These are phyloP conservation scores for Atopsyche davidsoni DNA, from an alignment of 1,140 invertebrate species.

Conservation along the genomic window DNA sequence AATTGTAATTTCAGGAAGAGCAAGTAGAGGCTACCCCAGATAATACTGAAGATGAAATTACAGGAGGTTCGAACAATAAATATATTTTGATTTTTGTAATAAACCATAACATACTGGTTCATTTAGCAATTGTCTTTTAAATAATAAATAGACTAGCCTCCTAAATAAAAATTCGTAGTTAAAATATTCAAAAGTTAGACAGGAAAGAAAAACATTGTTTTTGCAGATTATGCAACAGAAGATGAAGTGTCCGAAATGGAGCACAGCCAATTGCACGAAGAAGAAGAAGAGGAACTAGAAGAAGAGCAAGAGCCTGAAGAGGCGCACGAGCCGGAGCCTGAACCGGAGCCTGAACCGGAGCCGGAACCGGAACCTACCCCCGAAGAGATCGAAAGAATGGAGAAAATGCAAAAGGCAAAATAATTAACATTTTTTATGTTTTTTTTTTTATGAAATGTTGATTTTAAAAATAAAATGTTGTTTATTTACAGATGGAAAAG, in stretches of 20 bases:
- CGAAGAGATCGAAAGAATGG: slow-evolving; percentile 26
- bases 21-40: too few species aligned
- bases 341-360: slow-evolving; percentile 22
- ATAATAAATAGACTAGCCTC: too few species aligned
- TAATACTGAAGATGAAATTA: too few species aligned
- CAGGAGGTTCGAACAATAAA: too few species aligned
- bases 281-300: slow-evolving; percentile 10
- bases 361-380: slow-evolving; percentile 26
- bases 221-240: slow-evolving; percentile 15
- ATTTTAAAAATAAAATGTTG: slow-evolving; percentile 2
- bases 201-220: neutral
- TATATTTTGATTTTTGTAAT: too few species aligned
- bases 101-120: too few species aligned
- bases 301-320: slow-evolving; percentile 13
- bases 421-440: neutral
- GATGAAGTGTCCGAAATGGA: slow-evolving; percentile 15
- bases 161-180: too few species aligned
- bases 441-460: neutral
- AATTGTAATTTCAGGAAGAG: too few species aligned
- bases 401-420: slow-evolving; percentile 26
- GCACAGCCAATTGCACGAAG: neutral
- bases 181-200: neutral
- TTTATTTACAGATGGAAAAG: slow-evolving; percentile 25
- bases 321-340: slow-evolving; percentile 12
- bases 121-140: too few species aligned